Base-by-base conservation (phyloP, 2,113 vertebrate genomes). In the Rhodinocichla rosea region DNA sequence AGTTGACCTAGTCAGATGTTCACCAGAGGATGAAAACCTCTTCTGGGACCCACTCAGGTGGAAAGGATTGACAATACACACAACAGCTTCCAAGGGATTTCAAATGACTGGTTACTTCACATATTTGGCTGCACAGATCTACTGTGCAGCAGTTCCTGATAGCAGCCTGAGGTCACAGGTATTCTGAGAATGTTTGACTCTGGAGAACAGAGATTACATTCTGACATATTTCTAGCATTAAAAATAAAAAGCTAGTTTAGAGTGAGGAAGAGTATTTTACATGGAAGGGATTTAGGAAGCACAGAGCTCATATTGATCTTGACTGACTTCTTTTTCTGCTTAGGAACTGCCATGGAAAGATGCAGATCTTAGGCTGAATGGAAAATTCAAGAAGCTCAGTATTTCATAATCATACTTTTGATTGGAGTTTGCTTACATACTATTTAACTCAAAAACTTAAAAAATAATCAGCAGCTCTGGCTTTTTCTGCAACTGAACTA, bases 1-100 rank as follows among this genome's bases (percentile, higher is more conserved):
- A 88, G 83, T 37, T 96, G 91, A 80, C 83, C 64, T 11, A 93
- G 69, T 75, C 60, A 80, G 91, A 92, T 6, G 6, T 26, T 92
- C 86, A 91, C 47, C 53, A 91, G 91, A 89, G 92, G 86, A 95
- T 96, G 83, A 94, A 96, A 95, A 89, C 33, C 59, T 33, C 83
- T 90, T 85, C 64, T 20, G 2, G 2, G 56, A 89, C 33, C 64
- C 73, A 28, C 60, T 92, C 68, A 89, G 80, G 92, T 93, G 86
- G 82, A 89, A 93, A 96, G 76, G 86, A 94, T 63, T 96, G 89
- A 92, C 85, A 95, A 76, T 10, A 83, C 18, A 73, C 18, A 94
- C 71, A 92, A 44, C 88, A 89, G 69, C 55, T 87, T 83, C 71
- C 85, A 86, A 68, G 75, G 71, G 88, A 97, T 92, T 90, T 89